phyloP scores from a whole-genome alignment of 1,140 invertebrate genomes.

The Rhagoletis pomonella region DNA sequence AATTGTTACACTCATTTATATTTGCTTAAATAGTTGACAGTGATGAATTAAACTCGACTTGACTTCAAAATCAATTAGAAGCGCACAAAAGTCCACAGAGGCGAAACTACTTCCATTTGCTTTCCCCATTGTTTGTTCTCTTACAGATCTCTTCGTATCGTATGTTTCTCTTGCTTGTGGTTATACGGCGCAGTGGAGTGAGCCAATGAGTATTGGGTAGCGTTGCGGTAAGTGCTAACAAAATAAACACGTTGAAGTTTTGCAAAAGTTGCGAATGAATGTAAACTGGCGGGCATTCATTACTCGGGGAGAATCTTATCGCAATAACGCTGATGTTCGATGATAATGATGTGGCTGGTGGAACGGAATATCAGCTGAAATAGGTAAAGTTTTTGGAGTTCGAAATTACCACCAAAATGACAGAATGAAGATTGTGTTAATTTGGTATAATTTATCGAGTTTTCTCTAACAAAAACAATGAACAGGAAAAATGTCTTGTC shows the following conservation, averaged over 20 bases:
- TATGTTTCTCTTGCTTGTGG: neutral
- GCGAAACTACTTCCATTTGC: conserved; percentile 22
- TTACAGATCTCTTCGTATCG: neutral
- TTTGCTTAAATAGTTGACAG: conserved; percentile 52
- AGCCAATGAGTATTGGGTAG: neutral
- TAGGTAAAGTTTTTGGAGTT: conserved; percentile 10
- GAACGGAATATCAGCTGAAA: neutral
- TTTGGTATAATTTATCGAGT: neutral
- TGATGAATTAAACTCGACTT: conserved; percentile 51
- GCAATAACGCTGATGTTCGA: neutral
- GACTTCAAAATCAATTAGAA: conserved; percentile 46
- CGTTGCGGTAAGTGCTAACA: conserved; percentile 12
- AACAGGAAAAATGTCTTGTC: neutral
- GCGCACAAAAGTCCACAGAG: conserved; percentile 33
- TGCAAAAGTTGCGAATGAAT: conserved; percentile 26
- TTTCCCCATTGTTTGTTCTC: conserved; percentile 10
- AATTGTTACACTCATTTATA: conserved; percentile 49
- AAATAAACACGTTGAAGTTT: conserved; percentile 21
- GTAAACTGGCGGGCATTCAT: neutral
- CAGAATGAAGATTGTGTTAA: neutral
- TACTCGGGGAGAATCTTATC: neutral
- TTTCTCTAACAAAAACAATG: neutral
- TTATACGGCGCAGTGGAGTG: neutral
- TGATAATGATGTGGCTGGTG: conserved; percentile 6
- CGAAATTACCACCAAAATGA: neutral